A percentile compares a stretch with the other conserved stretches of the same genome.
Conservation (phyloP, 92 coral and sea anemone genomes). For the Desmophyllum pertusum region DNA sequence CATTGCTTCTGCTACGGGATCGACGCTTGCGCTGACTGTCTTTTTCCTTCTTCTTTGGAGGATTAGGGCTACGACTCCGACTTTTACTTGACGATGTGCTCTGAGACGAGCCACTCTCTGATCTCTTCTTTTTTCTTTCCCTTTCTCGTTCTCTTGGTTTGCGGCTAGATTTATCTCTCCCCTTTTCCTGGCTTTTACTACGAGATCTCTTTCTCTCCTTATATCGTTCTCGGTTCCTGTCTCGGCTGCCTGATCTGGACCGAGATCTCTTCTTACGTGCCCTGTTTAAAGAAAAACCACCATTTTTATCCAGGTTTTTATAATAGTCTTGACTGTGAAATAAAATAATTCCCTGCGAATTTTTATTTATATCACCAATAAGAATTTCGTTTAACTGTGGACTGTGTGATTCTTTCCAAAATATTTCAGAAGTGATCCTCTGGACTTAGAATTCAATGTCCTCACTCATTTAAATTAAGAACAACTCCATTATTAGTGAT, state of each 20-base stretch:
- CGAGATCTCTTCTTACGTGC: slow-evolving; percentile 70
- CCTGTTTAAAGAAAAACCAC: slow-evolving; percentile 23
- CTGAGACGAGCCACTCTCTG: slow-evolving; percentile 58
- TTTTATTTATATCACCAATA: not conserved
- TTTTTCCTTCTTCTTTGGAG: slow-evolving; percentile 59
- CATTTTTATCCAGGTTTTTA: not conserved
- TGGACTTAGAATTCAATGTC: not conserved
- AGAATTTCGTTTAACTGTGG: not conserved
- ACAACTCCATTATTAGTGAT: not conserved
- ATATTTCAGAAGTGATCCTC: not conserved
- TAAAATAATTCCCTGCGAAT: not conserved
- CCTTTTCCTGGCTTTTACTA: slow-evolving; percentile 64
- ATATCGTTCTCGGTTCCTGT: slow-evolving; percentile 71
- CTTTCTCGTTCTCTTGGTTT: slow-evolving; percentile 45
- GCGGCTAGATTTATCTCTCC: slow-evolving; percentile 41
- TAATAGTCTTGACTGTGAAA: not conserved
- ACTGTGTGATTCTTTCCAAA: not conserved
- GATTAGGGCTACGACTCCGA: slow-evolving; percentile 65
- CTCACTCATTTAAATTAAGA: not conserved
- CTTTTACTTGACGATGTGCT: slow-evolving; percentile 69
- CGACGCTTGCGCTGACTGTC: slow-evolving; percentile 52
- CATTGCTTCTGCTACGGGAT: slow-evolving; percentile 81
- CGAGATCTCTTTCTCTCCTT: slow-evolving; percentile 54
- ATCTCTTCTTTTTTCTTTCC: slow-evolving; percentile 58
- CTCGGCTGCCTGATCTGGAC: slow-evolving; percentile 73